phyloP scores from a whole-genome alignment of 2,797 vertebrate genomes.

The Etheostoma nigrum region DNA sequence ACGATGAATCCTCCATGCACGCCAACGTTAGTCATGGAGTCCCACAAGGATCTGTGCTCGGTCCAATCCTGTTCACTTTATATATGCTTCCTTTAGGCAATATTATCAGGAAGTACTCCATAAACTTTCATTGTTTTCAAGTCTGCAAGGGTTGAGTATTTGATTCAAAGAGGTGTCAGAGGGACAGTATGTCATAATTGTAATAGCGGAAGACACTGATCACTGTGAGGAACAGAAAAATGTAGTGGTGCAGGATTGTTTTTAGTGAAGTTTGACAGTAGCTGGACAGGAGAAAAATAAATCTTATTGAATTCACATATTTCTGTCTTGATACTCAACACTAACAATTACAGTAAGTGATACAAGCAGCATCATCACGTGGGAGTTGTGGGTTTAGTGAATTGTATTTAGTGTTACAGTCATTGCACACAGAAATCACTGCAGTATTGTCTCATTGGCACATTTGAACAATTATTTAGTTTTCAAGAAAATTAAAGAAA shows the following conservation, averaged over 20 bases:
- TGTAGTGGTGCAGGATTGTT: no score
- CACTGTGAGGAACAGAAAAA: background rate
- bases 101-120: no score
- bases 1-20: no score
- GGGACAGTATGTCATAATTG: background rate
- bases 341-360: background rate
- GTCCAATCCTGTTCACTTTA: no score
- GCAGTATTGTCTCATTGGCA: background rate
- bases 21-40: no score
- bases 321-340: background rate
- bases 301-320: background rate
- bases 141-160: background rate
- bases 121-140: background rate
- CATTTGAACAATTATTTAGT: background rate
- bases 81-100: no score
- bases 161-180: background rate
- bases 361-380: background rate
- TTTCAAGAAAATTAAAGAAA: background rate
- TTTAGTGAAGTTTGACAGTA: background rate
- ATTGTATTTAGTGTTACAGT: background rate
- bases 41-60: no score
- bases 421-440: background rate
- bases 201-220: background rate
- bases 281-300: background rate
- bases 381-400: background rate